Base-by-base conservation (phyloP, 2,113 vertebrate genomes). In the Taurulus bubalis region DNA sequence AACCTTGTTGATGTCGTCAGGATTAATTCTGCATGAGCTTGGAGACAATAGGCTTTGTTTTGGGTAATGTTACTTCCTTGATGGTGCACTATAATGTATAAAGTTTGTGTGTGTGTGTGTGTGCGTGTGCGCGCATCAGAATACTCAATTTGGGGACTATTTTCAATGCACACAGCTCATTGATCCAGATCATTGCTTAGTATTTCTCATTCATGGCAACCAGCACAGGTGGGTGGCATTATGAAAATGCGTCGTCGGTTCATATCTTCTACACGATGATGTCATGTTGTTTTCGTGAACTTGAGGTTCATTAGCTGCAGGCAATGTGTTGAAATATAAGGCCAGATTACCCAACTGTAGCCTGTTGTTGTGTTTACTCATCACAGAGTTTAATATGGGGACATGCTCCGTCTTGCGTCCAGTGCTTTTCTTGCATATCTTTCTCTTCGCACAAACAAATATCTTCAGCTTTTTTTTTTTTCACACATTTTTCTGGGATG, bases 401-500 rank as follows among this genome's bases (percentile, higher is more conserved):
- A 6, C 10, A 28, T 65, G 28, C 24, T 68, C 6, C 22, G 18
- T 59, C 40, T 30, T 12, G 1, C 18, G 12, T 49, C 11, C 26
- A 51, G 22, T 47, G 38, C 28, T 66, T 42, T 42, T 65, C 36
- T 8, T 34, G 1, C 2, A 2, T 8, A 15, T 45, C 32, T 32
- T 22, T 24, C 15, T 47, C 1, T 69, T 26, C 15, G 34, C 45
- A 63, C 9, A 38, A 55, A 62, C 15, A 1, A 28, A 42, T 15
- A 45, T 63, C 32, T 30, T 30, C 0, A 32, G 94, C 32, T 5
- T 47, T 80, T 69, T 73, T 30, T 45, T 32, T n/a, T 7, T 9
- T 53, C 1, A 12, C n/a, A 14, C 4, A 3, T 1, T 51, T 67
- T 75, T 47, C 34, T 8, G 28, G 47, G 16, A 8, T 36, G 2